Percentiles rank a stretch among this genome's conserved stretches.
phyloP scores from a whole-genome alignment of 2,888 invertebrate species.

The Synanthedon vespiformis region DNA sequence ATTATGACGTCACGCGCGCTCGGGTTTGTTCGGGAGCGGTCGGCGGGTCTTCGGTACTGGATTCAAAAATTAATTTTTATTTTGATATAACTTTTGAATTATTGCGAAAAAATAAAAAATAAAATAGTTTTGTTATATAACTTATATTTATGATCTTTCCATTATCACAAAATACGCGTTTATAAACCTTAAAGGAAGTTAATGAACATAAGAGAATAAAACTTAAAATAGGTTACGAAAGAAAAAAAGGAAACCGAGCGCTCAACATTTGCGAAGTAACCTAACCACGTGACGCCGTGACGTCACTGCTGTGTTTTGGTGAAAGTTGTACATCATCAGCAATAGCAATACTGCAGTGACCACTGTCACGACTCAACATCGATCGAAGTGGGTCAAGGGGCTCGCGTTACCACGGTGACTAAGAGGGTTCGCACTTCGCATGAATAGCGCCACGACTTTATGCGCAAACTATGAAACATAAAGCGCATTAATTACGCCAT shows the following conservation, averaged over 20 bases:
- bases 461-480: background rate
- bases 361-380: conserved; percentile 35
- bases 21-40: too few relatives aligned
- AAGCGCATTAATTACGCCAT: too few relatives aligned
- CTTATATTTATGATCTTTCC: too few relatives aligned
- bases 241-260: conserved; percentile 27
- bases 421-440: conserved; percentile 11
- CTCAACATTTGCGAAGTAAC: conserved; percentile 12
- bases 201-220: too few relatives aligned
- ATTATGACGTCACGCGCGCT: too few relatives aligned
- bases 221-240: conserved; percentile 5
- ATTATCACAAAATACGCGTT: too few relatives aligned
- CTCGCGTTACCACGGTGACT: conserved; percentile 36
- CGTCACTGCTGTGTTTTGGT: conserved; percentile 34
- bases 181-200: too few relatives aligned
- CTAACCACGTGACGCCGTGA: conserved; percentile 18
- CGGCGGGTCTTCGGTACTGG: too few relatives aligned
- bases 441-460: background rate
- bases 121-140: too few relatives aligned
- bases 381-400: conserved; percentile 57
- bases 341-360: conserved; percentile 27
- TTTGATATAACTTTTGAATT: too few relatives aligned
- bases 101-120: too few relatives aligned
- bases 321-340: conserved; percentile 59
- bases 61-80: too few relatives aligned